Percentiles rank a stretch among this genome's conserved stretches.
phyloP scores from a whole-genome alignment of 2,888 invertebrate species.

The Lapara coniferarum region DNA sequence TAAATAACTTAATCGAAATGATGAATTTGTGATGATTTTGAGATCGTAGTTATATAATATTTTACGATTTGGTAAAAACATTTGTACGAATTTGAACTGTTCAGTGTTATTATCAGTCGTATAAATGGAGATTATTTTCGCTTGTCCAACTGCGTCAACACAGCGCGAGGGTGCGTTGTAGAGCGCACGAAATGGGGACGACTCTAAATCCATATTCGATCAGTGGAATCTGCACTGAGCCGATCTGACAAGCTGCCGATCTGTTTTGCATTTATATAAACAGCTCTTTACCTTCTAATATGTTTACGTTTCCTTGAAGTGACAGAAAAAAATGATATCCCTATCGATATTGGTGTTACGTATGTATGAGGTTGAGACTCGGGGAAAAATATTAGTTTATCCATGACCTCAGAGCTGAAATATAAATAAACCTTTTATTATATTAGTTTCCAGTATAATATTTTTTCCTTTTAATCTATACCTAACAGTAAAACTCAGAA shows the following conservation, averaged over 20 bases:
- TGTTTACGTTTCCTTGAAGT: slow-evolving; percentile 53
- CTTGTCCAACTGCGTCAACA: slow-evolving; percentile 75
- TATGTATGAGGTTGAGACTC: not conserved
- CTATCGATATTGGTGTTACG: slow-evolving; percentile 25
- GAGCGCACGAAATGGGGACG: slow-evolving; percentile 70
- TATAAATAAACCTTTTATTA: not conserved
- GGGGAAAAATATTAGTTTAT: not conserved
- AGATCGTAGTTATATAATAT: not conserved
- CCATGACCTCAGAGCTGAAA: not conserved
- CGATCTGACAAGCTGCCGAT: slow-evolving; percentile 82
- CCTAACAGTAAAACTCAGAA: too few relatives aligned
- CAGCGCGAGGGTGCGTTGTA: slow-evolving; percentile 66
- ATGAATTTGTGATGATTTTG: too few relatives aligned
- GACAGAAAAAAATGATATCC: slow-evolving; percentile 46
- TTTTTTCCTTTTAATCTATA: too few relatives aligned
- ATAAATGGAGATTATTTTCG: slow-evolving; percentile 68
- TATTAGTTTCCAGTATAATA: too few relatives aligned
- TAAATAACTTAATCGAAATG: too few relatives aligned
- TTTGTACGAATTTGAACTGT: not conserved
- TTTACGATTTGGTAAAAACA: not conserved
- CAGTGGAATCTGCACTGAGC: slow-evolving; percentile 78
- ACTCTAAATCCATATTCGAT: slow-evolving; percentile 83
- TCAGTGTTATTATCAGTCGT: not conserved
- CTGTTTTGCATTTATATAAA: slow-evolving; percentile 84
- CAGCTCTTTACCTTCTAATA: slow-evolving; percentile 76